Conservation (phyloP, 2,888 invertebrate genomes). For the Drosophila suboccidentalis region DNA sequence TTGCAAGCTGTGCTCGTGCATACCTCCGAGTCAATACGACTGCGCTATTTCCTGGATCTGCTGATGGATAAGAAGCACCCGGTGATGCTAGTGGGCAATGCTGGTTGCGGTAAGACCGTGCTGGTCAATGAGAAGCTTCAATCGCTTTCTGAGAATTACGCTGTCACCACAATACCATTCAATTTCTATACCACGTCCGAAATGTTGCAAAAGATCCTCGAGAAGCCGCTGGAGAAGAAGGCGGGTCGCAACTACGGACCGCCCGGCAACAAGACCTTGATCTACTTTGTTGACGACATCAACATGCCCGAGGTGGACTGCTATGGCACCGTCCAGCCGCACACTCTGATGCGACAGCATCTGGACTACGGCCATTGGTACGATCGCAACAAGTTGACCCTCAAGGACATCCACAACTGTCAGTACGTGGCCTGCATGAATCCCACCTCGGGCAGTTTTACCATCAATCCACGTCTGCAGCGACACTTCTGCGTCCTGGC, state of each 20-base stretch:
- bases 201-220: constrained; percentile 96
- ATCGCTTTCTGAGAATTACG: constrained; percentile 93
- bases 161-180: constrained; percentile 96
- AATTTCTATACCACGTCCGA: constrained; percentile 98
- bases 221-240: constrained; percentile 98
- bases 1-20: constrained; percentile 97
- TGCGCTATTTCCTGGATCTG: constrained; percentile 95
- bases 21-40: constrained; percentile 96
- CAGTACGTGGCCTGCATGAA: constrained; percentile 99
- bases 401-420: constrained; percentile 98
- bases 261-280: constrained; percentile 95
- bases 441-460: constrained; percentile 98
- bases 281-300: constrained; percentile 98
- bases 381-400: constrained; percentile 93
- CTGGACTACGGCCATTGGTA: constrained; percentile 98
- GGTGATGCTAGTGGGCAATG: constrained; percentile 97
- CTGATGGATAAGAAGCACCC: constrained; percentile 95
- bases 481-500: constrained; percentile 96
- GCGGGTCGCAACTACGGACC: constrained; percentile 98
- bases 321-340: constrained; percentile 98
- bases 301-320: constrained; percentile 97
- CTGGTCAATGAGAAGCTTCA: constrained; percentile 90
- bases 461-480: constrained; percentile 97
- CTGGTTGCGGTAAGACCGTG: constrained; percentile 98
- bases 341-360: constrained; percentile 97